A percentile compares a stretch with the other conserved stretches of the same genome.
Conservation (phyloP, 1,140 invertebrate genomes). For the Brachionus angularis region DNA sequence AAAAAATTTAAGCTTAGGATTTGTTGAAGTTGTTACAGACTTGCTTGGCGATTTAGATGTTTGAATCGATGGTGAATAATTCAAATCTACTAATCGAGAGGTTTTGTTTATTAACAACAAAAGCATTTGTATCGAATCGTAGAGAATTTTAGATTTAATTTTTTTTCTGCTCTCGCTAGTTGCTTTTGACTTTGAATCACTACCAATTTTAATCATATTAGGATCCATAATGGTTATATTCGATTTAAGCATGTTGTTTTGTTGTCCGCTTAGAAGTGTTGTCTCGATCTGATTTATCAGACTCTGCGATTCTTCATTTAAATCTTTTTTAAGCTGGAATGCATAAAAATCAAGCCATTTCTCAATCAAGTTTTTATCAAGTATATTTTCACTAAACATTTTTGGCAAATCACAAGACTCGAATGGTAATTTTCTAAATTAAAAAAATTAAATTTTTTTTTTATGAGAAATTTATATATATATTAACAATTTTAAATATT, state of each 20-base stretch:
- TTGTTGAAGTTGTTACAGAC: neutral
- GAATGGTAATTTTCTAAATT: neutral
- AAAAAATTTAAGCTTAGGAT: slow-evolving; percentile 21
- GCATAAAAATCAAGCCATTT: slow-evolving; percentile 35
- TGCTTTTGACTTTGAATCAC: neutral
- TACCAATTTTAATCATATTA: neutral
- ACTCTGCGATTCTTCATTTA: neutral
- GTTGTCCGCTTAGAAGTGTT: neutral
- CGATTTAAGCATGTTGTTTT: neutral
- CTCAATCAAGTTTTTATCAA: slow-evolving; percentile 10
- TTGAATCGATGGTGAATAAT: neutral
- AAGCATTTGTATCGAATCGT: slow-evolving; percentile 17
- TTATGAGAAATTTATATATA: too few relatives aligned
- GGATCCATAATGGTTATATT: slow-evolving; percentile 3
- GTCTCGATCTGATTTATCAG: neutral
- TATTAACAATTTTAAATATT: too few relatives aligned
- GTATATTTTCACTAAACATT: slow-evolving; percentile 14
- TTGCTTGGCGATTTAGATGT: neutral
- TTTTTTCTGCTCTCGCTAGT: neutral
- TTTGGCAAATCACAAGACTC: slow-evolving; percentile 7
- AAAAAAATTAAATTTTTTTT: too few relatives aligned
- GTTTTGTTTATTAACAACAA: slow-evolving; percentile 24
- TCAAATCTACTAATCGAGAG: neutral
- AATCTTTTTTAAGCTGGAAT: neutral
- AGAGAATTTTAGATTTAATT: slow-evolving; percentile 6